Evolutionary conservation across 37 sponge, comb jelly and placozoan genomes (phyloP).

Genomic region (Dysidea cf. avara): DNA sequence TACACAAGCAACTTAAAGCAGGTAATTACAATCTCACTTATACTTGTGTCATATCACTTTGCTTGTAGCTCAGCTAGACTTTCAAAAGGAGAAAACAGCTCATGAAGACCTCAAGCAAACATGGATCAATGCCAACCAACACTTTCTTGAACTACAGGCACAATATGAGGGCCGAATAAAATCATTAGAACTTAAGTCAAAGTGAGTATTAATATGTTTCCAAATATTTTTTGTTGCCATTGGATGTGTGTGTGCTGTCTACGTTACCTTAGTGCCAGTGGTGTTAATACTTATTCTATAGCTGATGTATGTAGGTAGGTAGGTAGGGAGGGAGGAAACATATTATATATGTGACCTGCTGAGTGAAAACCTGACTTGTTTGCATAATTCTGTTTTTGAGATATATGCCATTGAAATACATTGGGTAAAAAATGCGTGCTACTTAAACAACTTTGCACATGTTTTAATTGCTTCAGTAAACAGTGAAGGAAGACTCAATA

Average conservation of each 20-base stretch:
- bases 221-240: neutral
- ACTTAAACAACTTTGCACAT: too few relatives aligned
- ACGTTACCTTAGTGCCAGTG: neutral
- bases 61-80: conserved; percentile 11
- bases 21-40: too few relatives aligned
- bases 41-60: neutral
- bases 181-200: conserved; percentile 8
- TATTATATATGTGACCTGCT: too few relatives aligned
- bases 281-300: conserved; percentile 21
- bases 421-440: too few relatives aligned
- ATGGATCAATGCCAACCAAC: conserved; percentile 68
- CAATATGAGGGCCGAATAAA: conserved; percentile 36
- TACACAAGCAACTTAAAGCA: too few relatives aligned
- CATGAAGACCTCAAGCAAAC: conserved; percentile 28
- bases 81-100: neutral
- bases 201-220: neutral
- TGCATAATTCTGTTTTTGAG: too few relatives aligned
- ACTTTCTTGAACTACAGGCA: conserved; percentile 58
- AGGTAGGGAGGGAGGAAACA: too few relatives aligned
- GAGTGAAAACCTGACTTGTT: too few relatives aligned
- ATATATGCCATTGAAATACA: too few relatives aligned
- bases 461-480: too few relatives aligned
- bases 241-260: neutral
- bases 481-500: too few relatives aligned
- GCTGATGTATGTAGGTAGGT: too few relatives aligned